Evolutionary conservation across 2,888 invertebrate species (phyloP).

Genomic region (Drosophila limbata): DNA sequence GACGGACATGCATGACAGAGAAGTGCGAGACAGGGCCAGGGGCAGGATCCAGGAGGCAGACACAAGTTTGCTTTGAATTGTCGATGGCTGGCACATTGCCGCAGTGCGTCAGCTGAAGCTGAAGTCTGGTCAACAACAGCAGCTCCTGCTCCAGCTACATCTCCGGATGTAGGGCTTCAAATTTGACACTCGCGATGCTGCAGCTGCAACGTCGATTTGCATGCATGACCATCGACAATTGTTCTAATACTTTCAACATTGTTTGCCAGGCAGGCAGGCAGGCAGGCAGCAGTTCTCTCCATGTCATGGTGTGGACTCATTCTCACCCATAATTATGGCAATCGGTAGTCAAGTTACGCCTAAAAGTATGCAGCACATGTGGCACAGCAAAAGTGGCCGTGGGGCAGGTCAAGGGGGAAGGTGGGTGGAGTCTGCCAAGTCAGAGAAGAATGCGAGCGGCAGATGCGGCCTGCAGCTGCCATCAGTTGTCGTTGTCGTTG

Average conservation of each 20-base stretch:
- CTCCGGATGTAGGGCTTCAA: conserved; percentile 42
- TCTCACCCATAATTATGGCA: conserved; percentile 72
- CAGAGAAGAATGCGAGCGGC: conserved; percentile 47
- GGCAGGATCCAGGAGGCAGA: not conserved
- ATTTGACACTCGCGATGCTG: conserved; percentile 58
- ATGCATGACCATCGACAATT: conserved; percentile 71
- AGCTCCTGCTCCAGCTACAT: not conserved
- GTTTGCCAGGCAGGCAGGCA: conserved; percentile 34
- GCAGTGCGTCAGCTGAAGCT: conserved; percentile 62
- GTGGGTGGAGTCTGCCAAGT: conserved; percentile 13
- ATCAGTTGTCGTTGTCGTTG: conserved; percentile 60
- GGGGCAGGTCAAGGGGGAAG: not conserved
- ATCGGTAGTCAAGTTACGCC: conserved; percentile 61
- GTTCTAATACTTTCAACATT: conserved; percentile 67
- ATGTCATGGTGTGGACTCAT: conserved; percentile 28
- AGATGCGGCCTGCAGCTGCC: conserved; percentile 52
- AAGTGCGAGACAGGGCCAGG: not conserved
- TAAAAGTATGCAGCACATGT: conserved; percentile 54
- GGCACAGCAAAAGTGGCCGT: conserved; percentile 15
- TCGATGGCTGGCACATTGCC: conserved; percentile 53
- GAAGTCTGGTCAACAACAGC: conserved; percentile 54
- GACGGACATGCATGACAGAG: conserved; percentile 1
- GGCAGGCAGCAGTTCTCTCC: not conserved
- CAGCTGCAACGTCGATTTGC: conserved; percentile 58
- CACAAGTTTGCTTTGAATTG: conserved; percentile 56